These are phyloP conservation scores for Platypus cylindrus DNA, from an alignment of 2,888 invertebrate genomes.

Conservation along the genomic window DNA sequence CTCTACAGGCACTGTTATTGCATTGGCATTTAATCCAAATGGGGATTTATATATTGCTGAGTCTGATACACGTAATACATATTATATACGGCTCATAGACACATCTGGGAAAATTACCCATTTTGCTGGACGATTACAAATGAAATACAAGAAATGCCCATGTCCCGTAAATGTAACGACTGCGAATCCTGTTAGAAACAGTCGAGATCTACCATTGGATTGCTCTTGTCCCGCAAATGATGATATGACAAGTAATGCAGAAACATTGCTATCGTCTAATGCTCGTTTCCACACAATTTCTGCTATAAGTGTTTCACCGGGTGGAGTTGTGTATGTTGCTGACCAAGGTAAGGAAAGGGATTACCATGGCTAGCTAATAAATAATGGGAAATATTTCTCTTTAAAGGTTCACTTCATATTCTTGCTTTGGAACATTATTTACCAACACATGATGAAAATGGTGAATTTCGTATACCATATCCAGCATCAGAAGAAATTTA, in stretches of 20 bases:
- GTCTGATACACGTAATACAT: constrained; percentile 75
- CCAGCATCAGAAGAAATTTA: constrained; percentile 75
- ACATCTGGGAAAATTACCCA: constrained; percentile 82
- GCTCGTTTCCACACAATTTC: constrained; percentile 81
- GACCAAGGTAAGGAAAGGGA: constrained; percentile 73
- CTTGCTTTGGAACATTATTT: constrained; percentile 76
- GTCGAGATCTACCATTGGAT: constrained; percentile 23
- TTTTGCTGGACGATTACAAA: constrained; percentile 80
- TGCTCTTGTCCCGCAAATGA: constrained; percentile 25
- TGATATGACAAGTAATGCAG: constrained; percentile 65
- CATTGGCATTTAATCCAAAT: constrained; percentile 81
- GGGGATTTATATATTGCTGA: constrained; percentile 90
- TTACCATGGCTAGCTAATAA: no score
- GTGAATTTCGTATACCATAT: constrained; percentile 87
- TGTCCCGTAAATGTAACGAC: constrained; percentile 49
- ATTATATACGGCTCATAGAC: constrained; percentile 73
- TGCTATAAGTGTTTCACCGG: constrained; percentile 85
- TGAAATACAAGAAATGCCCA: constrained; percentile 38
- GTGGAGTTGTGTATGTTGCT: constrained; percentile 90
- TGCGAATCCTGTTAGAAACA: constrained; percentile 29
- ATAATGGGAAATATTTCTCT: background rate
- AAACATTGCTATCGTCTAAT: constrained; percentile 78
- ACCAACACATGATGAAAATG: constrained; percentile 75
- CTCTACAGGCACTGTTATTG: constrained; percentile 66
- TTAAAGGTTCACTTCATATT: constrained; percentile 59